These are phyloP conservation scores for Drosophila hydei DNA, from an alignment of 1,140 invertebrate species.

Conservation along the genomic window DNA sequence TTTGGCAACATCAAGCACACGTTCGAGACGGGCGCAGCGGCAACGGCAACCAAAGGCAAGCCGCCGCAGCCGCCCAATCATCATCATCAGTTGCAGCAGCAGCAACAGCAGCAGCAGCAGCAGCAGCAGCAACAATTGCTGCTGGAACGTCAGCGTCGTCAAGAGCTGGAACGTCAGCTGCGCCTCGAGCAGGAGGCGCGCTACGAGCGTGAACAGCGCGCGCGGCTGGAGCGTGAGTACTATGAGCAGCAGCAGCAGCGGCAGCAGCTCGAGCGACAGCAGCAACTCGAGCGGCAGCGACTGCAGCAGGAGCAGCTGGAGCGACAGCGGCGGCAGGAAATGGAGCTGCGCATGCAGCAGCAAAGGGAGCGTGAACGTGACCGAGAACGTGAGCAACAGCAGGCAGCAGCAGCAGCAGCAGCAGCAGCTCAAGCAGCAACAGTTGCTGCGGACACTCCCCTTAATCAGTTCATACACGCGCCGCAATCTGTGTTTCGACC, in stretches of 20 bases:
- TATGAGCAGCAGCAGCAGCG: slow-evolving; percentile 67
- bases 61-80: slow-evolving; percentile 58
- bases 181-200: slow-evolving; percentile 63
- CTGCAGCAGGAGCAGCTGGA: slow-evolving; percentile 60
- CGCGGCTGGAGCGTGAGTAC: slow-evolving; percentile 63
- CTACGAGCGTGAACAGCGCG: slow-evolving; percentile 66
- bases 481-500: slow-evolving; percentile 89
- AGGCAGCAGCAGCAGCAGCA: slow-evolving; percentile 33
- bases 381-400: slow-evolving; percentile 1
- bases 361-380: slow-evolving; percentile 59
- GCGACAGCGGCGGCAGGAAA: slow-evolving; percentile 60
- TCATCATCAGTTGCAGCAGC: slow-evolving; percentile 57
- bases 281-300: slow-evolving; percentile 47
- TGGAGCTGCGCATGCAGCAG: slow-evolving; percentile 61
- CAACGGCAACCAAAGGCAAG: slow-evolving; percentile 67
- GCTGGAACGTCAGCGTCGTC: slow-evolving; percentile 63
- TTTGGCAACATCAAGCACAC: slow-evolving; percentile 94
- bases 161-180: slow-evolving; percentile 66
- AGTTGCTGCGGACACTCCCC: slow-evolving; percentile 70
- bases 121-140: slow-evolving; percentile 57
- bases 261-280: slow-evolving; percentile 61
- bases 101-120: slow-evolving; percentile 67
- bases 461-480: slow-evolving; percentile 89
- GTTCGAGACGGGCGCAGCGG: slow-evolving; percentile 86
- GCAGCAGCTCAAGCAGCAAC: slow-evolving; percentile 15